Evolutionary conservation across 2,888 invertebrate genomes (phyloP).

Genomic region (Parasteatoda lunata): DNA sequence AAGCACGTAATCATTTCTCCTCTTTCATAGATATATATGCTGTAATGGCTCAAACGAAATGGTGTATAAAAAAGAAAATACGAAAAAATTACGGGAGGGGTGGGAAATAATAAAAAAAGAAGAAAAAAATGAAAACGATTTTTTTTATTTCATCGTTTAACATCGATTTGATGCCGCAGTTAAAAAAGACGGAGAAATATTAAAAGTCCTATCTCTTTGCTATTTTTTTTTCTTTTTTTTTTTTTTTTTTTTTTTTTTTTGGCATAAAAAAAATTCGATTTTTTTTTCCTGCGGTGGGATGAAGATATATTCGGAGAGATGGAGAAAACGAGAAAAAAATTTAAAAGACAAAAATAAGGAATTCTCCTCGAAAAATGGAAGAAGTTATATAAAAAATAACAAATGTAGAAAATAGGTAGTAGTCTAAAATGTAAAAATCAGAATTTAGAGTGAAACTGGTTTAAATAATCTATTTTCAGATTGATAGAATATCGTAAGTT

Average conservation of each 20-base stretch:
- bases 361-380: slow-evolving; percentile 8
- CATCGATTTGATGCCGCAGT: slow-evolving; percentile 46
- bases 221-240: too few species aligned
- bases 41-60: background rate
- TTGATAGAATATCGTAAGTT: too few species aligned
- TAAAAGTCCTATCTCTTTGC: slow-evolving; percentile 24
- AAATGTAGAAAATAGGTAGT: too few species aligned
- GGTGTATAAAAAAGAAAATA: background rate
- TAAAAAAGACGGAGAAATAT: slow-evolving; percentile 36
- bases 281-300: background rate
- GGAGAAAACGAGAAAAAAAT: background rate
- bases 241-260: too few species aligned
- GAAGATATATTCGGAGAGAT: background rate
- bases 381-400: background rate
- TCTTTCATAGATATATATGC: background rate
- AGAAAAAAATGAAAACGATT: background rate
- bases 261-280: slow-evolving; percentile 20
- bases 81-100: background rate
- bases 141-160: slow-evolving; percentile 4
- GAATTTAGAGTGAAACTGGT: too few species aligned
- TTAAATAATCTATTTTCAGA: too few species aligned
- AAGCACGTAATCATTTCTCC: slow-evolving; percentile 14
- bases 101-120: background rate
- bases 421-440: too few species aligned
- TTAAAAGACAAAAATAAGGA: slow-evolving; percentile 36